These are phyloP conservation scores for Oryzias celebensis DNA, from an alignment of 2,113 vertebrate genomes.

Conservation along the genomic window DNA sequence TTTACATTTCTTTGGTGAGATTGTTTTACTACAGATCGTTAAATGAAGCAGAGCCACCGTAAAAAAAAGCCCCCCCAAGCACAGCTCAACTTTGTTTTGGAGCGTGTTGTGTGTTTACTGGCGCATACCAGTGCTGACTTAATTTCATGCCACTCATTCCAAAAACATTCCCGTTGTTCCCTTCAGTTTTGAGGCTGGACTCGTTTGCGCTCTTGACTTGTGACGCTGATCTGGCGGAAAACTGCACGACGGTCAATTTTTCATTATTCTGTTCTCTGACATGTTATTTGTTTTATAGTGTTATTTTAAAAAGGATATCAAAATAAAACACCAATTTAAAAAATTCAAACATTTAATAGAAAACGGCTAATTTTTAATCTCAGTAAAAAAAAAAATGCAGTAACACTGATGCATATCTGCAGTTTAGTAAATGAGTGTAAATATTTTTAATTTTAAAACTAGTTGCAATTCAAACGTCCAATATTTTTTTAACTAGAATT, in stretches of 20 bases:
- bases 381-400: too few species aligned
- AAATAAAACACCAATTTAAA: too few species aligned
- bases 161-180: slow-evolving; percentile 57
- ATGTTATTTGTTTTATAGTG: too few species aligned
- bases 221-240: slow-evolving; percentile 4
- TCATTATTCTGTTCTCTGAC: background rate
- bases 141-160: slow-evolving; percentile 68
- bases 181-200: slow-evolving; percentile 41
- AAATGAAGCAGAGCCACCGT: slow-evolving; percentile 44
- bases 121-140: slow-evolving; percentile 61
- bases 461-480: too few species aligned
- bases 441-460: too few species aligned
- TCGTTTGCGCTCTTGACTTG: slow-evolving; percentile 19
- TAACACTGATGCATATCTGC: too few species aligned
- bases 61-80: slow-evolving; percentile 17
- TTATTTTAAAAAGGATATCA: too few species aligned
- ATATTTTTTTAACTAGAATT: too few species aligned
- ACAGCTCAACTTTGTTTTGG: slow-evolving; percentile 59
- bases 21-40: slow-evolving; percentile 13
- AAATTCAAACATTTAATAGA: too few species aligned
- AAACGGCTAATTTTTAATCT: too few species aligned
- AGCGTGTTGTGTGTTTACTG: slow-evolving; percentile 67
- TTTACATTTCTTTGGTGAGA: too few species aligned
- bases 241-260: background rate
- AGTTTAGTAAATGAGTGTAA: too few species aligned